Evolutionary conservation across 2,113 vertebrate genomes (phyloP).

Genomic region (Odobenus rosmarus): DNA sequence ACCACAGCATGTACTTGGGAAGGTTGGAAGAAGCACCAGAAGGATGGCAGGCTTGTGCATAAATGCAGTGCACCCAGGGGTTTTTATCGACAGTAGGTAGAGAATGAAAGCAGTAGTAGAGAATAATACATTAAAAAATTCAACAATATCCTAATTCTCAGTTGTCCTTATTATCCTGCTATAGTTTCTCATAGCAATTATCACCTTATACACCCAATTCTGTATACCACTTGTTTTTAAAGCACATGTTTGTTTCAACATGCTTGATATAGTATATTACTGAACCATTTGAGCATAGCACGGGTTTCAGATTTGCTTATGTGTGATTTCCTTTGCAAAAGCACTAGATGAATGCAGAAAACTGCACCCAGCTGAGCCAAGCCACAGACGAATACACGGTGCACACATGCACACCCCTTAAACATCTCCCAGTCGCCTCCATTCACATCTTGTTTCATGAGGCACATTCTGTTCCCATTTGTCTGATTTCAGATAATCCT

Average conservation of each 20-base stretch:
- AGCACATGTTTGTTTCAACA: not conserved
- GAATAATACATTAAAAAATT: not conserved
- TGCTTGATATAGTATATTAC: not conserved
- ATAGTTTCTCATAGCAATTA: not conserved
- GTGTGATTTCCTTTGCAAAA: not conserved
- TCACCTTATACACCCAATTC: not conserved
- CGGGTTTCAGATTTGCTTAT: not conserved
- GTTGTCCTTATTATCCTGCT: not conserved
- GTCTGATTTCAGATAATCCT: not conserved
- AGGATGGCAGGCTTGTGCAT: not conserved
- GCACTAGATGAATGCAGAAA: not conserved
- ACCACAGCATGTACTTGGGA: not conserved
- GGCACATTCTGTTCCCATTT: not conserved
- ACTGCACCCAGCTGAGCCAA: not conserved
- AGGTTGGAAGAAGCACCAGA: not conserved
- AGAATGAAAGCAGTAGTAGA: not conserved
- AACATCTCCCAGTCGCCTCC: not conserved
- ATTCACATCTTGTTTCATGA: not conserved
- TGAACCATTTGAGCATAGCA: not conserved
- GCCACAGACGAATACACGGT: fast-evolving
- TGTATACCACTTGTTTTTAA: not conserved
- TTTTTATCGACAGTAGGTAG: not conserved
- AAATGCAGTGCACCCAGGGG: not conserved
- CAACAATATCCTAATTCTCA: not conserved
- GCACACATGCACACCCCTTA: not conserved